phyloP scores from a whole-genome alignment of 2,113 vertebrate species.

The Accipiter cooperii region DNA sequence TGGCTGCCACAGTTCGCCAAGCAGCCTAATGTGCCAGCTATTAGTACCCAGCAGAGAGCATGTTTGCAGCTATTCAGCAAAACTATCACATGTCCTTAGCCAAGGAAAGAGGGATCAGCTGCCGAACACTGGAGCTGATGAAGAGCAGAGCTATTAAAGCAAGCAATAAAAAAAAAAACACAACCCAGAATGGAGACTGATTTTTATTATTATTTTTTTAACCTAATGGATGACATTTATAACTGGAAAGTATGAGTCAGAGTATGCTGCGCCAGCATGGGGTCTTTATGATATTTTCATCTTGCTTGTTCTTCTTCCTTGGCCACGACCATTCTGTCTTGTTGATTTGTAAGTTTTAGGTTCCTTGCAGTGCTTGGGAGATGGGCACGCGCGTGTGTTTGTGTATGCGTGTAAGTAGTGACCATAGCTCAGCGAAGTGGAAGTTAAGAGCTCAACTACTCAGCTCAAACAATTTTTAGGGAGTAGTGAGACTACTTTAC shows the following conservation, averaged over 20 bases:
- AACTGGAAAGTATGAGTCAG: slow-evolving; percentile 31
- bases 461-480: background rate
- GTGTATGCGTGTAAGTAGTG: background rate
- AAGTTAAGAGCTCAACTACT: background rate
- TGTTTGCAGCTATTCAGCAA: slow-evolving; percentile 53
- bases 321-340: background rate
- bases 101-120: slow-evolving; percentile 40
- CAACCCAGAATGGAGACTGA: slow-evolving; percentile 19
- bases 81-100: slow-evolving; percentile 7
- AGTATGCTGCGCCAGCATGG: background rate
- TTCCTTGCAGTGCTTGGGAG: background rate
- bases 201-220: slow-evolving; percentile 42
- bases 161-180: background rate
- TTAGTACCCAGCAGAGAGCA: slow-evolving; percentile 61
- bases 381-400: background rate
- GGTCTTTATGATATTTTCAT: slow-evolving; percentile 22
- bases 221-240: slow-evolving; percentile 35
- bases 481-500: background rate
- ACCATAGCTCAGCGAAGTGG: background rate
- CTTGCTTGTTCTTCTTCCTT: background rate
- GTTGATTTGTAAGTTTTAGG: background rate
- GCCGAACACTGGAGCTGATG: slow-evolving; percentile 4
- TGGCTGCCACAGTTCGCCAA: slow-evolving; percentile 58
- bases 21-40: slow-evolving; percentile 49
- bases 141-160: slow-evolving; percentile 46